Conservation (phyloP, 2,888 invertebrate genomes). For the Nebria salina region DNA sequence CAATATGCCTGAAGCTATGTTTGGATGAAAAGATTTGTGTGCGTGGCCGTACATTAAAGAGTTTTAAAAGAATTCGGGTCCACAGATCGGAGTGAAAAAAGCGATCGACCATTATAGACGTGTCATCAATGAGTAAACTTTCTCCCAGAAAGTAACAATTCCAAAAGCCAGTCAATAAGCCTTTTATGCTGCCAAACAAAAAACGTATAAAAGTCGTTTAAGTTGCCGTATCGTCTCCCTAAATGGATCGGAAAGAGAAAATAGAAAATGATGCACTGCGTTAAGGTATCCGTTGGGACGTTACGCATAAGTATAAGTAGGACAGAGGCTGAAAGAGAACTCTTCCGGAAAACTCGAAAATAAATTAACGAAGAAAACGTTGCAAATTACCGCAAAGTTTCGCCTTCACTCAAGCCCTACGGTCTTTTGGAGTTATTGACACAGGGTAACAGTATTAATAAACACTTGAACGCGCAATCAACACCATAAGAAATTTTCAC, state of each 20-base stretch:
- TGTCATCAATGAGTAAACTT: conserved; percentile 54
- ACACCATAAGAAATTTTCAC: conserved; percentile 26
- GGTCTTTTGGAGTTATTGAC: conserved; percentile 39
- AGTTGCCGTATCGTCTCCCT: conserved; percentile 37
- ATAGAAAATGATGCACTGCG: conserved; percentile 11
- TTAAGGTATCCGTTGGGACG: not conserved
- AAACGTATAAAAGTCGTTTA: conserved; percentile 46
- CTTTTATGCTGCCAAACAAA: conserved; percentile 42
- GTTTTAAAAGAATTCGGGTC: not conserved
- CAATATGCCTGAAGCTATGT: not conserved
- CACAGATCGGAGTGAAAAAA: conserved; percentile 50
- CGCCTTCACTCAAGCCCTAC: conserved; percentile 35
- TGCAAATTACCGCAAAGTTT: conserved; percentile 39
- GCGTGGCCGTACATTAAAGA: not conserved
- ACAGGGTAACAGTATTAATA: conserved; percentile 38
- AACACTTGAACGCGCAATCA: conserved; percentile 39
- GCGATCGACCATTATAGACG: conserved; percentile 55
- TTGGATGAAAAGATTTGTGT: not conserved
- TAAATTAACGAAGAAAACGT: conserved; percentile 37
- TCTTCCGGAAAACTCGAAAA: conserved; percentile 36
- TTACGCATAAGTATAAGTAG: conserved; percentile 4
- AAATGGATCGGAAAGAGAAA: conserved; percentile 38
- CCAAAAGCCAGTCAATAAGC: conserved; percentile 49
- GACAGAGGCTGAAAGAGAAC: conserved; percentile 11
- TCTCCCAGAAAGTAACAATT: conserved; percentile 51